Conservation (phyloP, 2,888 invertebrate species). For the Cabera pusaria region DNA sequence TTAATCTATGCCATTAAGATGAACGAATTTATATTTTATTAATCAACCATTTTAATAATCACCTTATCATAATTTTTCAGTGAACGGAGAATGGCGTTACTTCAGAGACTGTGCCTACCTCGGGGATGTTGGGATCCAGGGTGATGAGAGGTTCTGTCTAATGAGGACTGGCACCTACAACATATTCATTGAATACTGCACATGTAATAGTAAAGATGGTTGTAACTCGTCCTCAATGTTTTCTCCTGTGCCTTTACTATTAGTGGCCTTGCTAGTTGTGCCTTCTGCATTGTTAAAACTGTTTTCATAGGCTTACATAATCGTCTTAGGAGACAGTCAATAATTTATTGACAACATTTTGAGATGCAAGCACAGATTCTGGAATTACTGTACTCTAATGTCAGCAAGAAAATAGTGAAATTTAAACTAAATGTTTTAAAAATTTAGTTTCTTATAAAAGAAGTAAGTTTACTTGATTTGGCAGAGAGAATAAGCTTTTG, state of each 20-base stretch:
- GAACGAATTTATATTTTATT: too few relatives aligned
- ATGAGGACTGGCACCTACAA: conserved; percentile 96
- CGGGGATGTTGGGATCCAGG: conserved; percentile 94
- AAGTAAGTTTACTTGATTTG: too few relatives aligned
- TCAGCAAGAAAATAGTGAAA: too few relatives aligned
- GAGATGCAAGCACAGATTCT: too few relatives aligned
- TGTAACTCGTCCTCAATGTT: conserved; percentile 87
- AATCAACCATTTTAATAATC: too few relatives aligned
- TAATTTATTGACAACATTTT: too few relatives aligned
- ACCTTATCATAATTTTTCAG: conserved; percentile 81
- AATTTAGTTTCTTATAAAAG: too few relatives aligned
- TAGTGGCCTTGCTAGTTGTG: conserved; percentile 2
- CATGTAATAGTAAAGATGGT: conserved; percentile 96
- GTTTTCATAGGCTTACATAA: conserved; percentile 4
- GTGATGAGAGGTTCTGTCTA: conserved; percentile 94
- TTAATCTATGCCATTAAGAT: too few relatives aligned
- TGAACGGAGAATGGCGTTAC: conserved; percentile 94
- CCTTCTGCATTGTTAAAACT: conserved; percentile 10
- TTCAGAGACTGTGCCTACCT: conserved; percentile 94
- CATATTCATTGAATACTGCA: conserved; percentile 96
- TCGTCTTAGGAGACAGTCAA: too few relatives aligned
- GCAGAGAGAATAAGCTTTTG: too few relatives aligned
- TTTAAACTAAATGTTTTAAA: too few relatives aligned
- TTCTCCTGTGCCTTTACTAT: conserved; percentile 48
- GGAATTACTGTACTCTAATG: too few relatives aligned